Percentiles rank a stretch among this genome's conserved stretches.
Conservation (phyloP, 2,797 vertebrate genomes). For the Setipinna tenuifilis region DNA sequence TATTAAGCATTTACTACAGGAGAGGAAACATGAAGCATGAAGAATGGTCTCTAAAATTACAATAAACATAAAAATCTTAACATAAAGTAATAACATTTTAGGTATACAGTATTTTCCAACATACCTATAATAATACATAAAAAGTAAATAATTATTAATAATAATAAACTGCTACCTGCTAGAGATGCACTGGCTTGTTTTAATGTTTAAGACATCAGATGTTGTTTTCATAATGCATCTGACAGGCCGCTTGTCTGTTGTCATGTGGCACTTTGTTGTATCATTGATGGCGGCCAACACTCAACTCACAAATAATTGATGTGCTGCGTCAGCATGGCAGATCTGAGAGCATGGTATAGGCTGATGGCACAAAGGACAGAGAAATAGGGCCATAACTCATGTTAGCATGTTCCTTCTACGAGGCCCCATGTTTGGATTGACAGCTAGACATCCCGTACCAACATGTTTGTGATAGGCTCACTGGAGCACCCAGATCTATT, state of each 20-base stretch:
- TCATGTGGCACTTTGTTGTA: slow-evolving; percentile 3
- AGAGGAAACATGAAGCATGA: background rate
- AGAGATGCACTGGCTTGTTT: background rate
- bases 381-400: background rate
- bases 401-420: background rate
- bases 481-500: background rate
- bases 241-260: background rate
- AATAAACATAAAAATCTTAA: background rate
- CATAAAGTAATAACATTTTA: background rate
- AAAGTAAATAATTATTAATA: too few species aligned
- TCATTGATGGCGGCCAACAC: background rate
- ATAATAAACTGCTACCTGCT: background rate
- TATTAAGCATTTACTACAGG: background rate
- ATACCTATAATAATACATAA: background rate
- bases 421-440: background rate
- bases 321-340: background rate
- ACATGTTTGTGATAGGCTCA: background rate
- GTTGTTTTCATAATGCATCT: slow-evolving; percentile 14
- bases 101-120: background rate
- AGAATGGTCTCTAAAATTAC: background rate
- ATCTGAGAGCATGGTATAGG: background rate
- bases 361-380: background rate
- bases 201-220: slow-evolving; percentile 15
- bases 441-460: background rate
- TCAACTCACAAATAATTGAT: slow-evolving; percentile 4